Percentiles rank a stretch among this genome's conserved stretches.
Evolutionary conservation across 2,888 invertebrate species (phyloP).

Genomic region (Escarpia spicata): DNA sequence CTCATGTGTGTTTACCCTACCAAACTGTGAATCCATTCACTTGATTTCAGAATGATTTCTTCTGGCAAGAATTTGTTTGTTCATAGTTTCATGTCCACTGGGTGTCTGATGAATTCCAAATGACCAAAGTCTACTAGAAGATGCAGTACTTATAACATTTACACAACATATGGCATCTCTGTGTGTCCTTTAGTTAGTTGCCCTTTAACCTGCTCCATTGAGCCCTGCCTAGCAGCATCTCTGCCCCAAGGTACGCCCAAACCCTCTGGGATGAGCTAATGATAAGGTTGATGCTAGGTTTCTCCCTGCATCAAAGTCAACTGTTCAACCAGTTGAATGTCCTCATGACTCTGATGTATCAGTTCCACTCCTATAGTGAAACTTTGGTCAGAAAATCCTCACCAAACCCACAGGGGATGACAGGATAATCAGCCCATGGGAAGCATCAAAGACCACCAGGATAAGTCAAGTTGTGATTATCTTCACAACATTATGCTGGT

Average conservation of each 20-base stretch:
- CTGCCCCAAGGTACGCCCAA: background rate
- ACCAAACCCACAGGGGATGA: background rate
- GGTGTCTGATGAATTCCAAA: background rate
- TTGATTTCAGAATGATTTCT: background rate
- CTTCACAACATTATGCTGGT: background rate
- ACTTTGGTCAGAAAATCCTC: background rate
- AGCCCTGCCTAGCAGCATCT: background rate
- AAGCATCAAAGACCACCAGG: background rate
- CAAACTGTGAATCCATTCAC: background rate
- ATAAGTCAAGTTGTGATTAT: background rate
- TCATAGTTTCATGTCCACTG: background rate
- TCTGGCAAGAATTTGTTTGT: background rate
- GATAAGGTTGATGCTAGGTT: background rate
- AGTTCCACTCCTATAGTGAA: background rate
- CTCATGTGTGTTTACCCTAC: background rate
- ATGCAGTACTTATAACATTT: background rate
- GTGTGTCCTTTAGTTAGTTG: background rate
- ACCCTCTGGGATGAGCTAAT: background rate
- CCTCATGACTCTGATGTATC: background rate
- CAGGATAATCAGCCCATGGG: background rate
- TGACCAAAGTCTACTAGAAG: background rate
- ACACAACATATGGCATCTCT: background rate
- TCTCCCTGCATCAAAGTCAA: constrained; percentile 11
- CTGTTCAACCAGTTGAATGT: background rate
- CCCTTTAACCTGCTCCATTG: background rate